Percentiles rank a stretch among this genome's conserved stretches.
These are phyloP conservation scores for Pachydiplax longipennis DNA, from an alignment of 2,888 invertebrate genomes.

Conservation along the genomic window DNA sequence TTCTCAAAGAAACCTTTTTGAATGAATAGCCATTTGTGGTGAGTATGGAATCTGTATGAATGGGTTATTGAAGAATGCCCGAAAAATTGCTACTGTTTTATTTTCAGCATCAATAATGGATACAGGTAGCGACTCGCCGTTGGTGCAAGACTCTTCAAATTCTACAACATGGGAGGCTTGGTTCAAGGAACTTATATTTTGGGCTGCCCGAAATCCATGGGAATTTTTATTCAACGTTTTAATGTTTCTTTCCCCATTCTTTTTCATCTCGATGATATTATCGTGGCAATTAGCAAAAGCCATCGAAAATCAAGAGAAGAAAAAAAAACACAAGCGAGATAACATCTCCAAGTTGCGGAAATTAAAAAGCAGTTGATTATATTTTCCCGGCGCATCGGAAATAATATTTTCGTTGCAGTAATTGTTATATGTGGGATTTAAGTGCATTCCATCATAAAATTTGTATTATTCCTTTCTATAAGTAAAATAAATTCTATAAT, in stretches of 20 bases:
- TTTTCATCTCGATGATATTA: conserved; percentile 62
- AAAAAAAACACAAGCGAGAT: conserved; percentile 60
- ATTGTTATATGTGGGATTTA: not conserved
- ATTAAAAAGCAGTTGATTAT: not conserved
- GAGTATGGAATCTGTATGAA: not conserved
- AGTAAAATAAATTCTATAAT: not conserved
- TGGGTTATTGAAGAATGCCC: too few relatives aligned
- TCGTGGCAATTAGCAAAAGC: conserved; percentile 64
- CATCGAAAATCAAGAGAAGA: conserved; percentile 61
- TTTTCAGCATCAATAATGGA: not conserved
- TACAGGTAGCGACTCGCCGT: not conserved
- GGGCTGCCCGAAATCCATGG: conserved; percentile 57
- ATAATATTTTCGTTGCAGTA: too few relatives aligned
- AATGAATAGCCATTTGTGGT: not conserved
- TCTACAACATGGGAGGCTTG: conserved; percentile 53
- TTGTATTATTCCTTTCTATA: not conserved
- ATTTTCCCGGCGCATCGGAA: too few relatives aligned
- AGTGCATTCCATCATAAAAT: not conserved
- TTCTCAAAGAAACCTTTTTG: not conserved
- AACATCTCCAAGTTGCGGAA: conserved; percentile 13
- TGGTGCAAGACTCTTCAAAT: not conserved
- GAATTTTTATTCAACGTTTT: conserved; percentile 63
- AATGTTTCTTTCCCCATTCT: conserved; percentile 62
- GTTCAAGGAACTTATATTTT: conserved; percentile 55
- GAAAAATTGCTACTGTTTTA: too few relatives aligned